Base-by-base conservation (phyloP, 1,140 invertebrate genomes). In the Platyura marginata region DNA sequence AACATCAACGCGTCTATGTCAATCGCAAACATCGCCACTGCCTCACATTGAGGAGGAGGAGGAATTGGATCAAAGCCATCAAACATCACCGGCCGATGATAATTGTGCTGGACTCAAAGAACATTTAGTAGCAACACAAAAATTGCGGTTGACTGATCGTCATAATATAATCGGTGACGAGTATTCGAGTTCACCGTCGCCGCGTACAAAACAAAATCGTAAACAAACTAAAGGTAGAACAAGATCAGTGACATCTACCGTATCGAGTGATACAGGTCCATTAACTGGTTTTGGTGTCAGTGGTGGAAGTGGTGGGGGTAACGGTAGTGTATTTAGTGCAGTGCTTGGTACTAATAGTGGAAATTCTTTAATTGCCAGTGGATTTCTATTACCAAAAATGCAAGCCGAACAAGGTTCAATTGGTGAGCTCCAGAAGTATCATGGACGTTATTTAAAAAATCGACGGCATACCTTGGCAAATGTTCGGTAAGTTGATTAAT, bases 341-440 rank as follows among this genome's bases (percentile, higher is more conserved):
- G n/a, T n/a, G n/a, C n/a, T n/a, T n/a, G n/a, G 19, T 37, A 37
- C 15, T 37, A 6, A 40, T 22, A 21, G 21, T 21, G 11, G 20
- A 11, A 40, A 21, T 22, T 40, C 21, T 11, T 10, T 9, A 21
- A 21, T 48, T 47, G 16, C 44, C 45, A 50, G 59, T 53, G 48
- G 57, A 44, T 49, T 55, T 44, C 52, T 63, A 53, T 59, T 55
- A 46, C 68, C 67, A 44, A 85, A 70, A 61, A 87, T 88, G 83
- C 84, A 87, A 68, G 84, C 81, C 42, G 84, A 88, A 63, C 81
- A 84, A 57, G 84, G 84, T 33, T 81, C 80, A 61, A 85, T 88
- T 55, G 81, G 81, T 36, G 82, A 86, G 56, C 70, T 88, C 43
- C 78, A 85, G 51, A 82, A 81, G 51, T 87, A 87, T 58, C 84